Evolutionary conservation across 2,888 invertebrate species (phyloP).

Genomic region (Trichogramma dendrolimi): DNA sequence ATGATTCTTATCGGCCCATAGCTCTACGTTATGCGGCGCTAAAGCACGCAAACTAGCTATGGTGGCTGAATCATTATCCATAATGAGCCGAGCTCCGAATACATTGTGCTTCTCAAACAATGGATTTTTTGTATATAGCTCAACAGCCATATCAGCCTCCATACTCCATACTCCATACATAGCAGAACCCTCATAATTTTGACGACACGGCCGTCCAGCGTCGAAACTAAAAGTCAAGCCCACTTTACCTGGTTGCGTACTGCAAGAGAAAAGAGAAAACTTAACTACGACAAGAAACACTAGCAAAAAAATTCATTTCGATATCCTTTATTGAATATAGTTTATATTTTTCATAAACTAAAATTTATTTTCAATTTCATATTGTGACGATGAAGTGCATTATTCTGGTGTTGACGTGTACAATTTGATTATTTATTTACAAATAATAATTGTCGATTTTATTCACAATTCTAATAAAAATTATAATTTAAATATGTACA

Average conservation of each 20-base stretch:
- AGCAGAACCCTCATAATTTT: conserved; percentile 29
- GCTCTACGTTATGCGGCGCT: conserved; percentile 17
- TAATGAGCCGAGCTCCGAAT: conserved; percentile 23
- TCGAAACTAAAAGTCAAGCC: conserved; percentile 18
- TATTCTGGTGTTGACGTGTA: too few relatives aligned
- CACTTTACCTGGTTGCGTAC: neutral
- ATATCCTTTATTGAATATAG: too few relatives aligned
- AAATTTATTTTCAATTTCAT: too few relatives aligned
- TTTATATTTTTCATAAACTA: too few relatives aligned
- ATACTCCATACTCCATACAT: too few relatives aligned
- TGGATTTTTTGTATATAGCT: conserved; percentile 22
- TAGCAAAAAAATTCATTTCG: too few relatives aligned
- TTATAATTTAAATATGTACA: too few relatives aligned
- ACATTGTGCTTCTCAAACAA: conserved; percentile 24
- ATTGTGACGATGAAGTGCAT: too few relatives aligned
- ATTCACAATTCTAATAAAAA: too few relatives aligned
- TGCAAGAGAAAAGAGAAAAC: neutral
- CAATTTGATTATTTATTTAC: too few relatives aligned
- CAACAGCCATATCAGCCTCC: conserved; percentile 30
- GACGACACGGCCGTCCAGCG: conserved; percentile 25
- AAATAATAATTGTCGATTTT: too few relatives aligned
- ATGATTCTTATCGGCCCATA: conserved; percentile 27
- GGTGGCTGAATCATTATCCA: conserved; percentile 29
- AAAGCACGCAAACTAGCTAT: conserved; percentile 27
- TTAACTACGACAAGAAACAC: too few relatives aligned